Percentiles rank a stretch among this genome's conserved stretches.
These are phyloP conservation scores for Ormia ochracea DNA, from an alignment of 2,888 invertebrate genomes.

Conservation along the genomic window DNA sequence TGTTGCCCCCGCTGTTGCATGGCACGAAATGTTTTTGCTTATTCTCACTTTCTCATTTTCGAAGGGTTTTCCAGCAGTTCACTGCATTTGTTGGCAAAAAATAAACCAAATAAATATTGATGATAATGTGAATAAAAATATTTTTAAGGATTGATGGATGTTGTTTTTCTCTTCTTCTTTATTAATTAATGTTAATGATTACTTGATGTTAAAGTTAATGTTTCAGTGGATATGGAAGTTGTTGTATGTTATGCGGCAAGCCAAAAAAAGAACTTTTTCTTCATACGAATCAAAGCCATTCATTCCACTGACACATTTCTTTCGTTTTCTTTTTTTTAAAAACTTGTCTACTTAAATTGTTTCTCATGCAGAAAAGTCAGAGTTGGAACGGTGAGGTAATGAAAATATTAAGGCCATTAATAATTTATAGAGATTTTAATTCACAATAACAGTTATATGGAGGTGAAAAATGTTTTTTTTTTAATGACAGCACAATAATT, in stretches of 20 bases:
- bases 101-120: neutral
- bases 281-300: neutral
- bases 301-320: neutral
- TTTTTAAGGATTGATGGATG: neutral
- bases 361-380: neutral
- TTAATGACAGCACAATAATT: too few species aligned
- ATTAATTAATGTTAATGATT: neutral
- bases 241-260: neutral
- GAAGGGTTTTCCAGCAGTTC: neutral
- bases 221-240: neutral
- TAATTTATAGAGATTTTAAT: neutral
- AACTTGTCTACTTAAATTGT: neutral
- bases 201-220: neutral
- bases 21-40: neutral
- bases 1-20: neutral
- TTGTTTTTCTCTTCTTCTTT: neutral
- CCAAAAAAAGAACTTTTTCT: conserved; percentile 3
- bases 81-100: neutral
- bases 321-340: neutral
- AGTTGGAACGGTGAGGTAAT: neutral
- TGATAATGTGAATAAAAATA: neutral
- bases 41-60: neutral
- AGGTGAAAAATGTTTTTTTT: too few species aligned
- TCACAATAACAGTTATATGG: too few species aligned
- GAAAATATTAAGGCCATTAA: neutral